Evolutionary conservation across 1,140 invertebrate genomes (phyloP).

Genomic region (Solen grandis): DNA sequence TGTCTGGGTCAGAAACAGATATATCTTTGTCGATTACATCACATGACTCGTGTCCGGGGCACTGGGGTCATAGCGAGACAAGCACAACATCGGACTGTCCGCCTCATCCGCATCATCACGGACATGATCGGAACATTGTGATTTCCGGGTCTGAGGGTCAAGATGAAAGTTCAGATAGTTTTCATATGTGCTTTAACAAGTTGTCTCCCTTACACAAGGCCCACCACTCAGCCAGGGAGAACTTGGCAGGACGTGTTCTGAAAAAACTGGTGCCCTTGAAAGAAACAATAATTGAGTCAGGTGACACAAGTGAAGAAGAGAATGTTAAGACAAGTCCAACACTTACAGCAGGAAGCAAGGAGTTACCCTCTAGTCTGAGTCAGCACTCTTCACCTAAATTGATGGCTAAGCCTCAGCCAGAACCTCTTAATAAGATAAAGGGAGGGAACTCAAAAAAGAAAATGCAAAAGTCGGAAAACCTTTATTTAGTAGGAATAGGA

Average conservation of each 20-base stretch:
- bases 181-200: slow-evolving; percentile 70
- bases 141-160: slow-evolving; percentile 60
- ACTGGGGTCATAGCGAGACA: slow-evolving; percentile 38
- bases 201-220: slow-evolving; percentile 25
- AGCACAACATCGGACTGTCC: slow-evolving; percentile 19
- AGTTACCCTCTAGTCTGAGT: slow-evolving; percentile 19
- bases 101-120: slow-evolving; percentile 27
- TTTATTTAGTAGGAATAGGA: slow-evolving; percentile 49
- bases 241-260: slow-evolving; percentile 18
- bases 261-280: slow-evolving; percentile 45
- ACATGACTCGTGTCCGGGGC: slow-evolving; percentile 65
- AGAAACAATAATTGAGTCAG: slow-evolving; percentile 29
- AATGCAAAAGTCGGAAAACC: slow-evolving; percentile 21
- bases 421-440: slow-evolving; percentile 17
- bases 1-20: slow-evolving; percentile 70
- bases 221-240: slow-evolving; percentile 39
- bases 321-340: slow-evolving; percentile 44
- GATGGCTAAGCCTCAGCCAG: not conserved
- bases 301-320: slow-evolving; percentile 45
- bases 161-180: slow-evolving; percentile 75
- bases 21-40: slow-evolving; percentile 69
- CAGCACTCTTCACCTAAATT: not conserved
- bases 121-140: slow-evolving; percentile 54
- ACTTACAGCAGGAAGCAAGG: slow-evolving; percentile 45
- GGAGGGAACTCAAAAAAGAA: not conserved